Evolutionary conservation across 2,888 invertebrate genomes (phyloP).

Genomic region (Phoronis australis): DNA sequence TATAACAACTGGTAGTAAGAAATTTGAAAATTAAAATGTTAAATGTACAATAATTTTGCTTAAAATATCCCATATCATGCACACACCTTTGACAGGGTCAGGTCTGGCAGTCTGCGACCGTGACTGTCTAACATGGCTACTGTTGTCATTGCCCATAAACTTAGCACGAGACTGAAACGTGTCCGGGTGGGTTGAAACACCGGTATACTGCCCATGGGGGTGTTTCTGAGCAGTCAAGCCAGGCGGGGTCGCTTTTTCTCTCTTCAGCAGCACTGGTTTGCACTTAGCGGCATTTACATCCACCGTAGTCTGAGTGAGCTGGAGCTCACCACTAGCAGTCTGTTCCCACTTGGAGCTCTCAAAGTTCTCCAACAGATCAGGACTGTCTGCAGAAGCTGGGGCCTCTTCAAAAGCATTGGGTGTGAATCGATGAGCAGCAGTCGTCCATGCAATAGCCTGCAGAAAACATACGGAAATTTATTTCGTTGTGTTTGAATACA

Average conservation of each 20-base stretch:
- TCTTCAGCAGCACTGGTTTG: conserved; percentile 12
- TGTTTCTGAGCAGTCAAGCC: conserved; percentile 38
- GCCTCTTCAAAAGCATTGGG: conserved; percentile 29
- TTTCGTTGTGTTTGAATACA: no score
- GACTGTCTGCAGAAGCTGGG: neutral
- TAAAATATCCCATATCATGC: no score
- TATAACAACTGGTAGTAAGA: no score
- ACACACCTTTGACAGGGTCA: conserved; percentile 41
- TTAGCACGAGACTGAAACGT: conserved; percentile 32
- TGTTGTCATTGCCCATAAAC: conserved; percentile 47
- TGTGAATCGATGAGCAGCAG: conserved; percentile 44
- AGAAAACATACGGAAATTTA: no score
- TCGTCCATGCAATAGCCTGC: conserved; percentile 49
- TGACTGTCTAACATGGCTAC: conserved; percentile 44
- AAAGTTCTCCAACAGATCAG: no score
- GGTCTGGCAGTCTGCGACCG: conserved; percentile 39
- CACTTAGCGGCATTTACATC: neutral
- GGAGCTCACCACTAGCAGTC: no score
- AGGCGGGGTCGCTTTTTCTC: conserved; percentile 42
- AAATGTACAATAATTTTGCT: no score
- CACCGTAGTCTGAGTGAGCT: no score
- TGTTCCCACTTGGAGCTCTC: neutral
- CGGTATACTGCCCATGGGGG: conserved; percentile 37
- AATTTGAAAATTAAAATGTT: no score
- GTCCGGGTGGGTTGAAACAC: conserved; percentile 29